These are phyloP conservation scores for Leptodactylus fuscus DNA, from an alignment of 2,113 vertebrate genomes.

Conservation along the genomic window DNA sequence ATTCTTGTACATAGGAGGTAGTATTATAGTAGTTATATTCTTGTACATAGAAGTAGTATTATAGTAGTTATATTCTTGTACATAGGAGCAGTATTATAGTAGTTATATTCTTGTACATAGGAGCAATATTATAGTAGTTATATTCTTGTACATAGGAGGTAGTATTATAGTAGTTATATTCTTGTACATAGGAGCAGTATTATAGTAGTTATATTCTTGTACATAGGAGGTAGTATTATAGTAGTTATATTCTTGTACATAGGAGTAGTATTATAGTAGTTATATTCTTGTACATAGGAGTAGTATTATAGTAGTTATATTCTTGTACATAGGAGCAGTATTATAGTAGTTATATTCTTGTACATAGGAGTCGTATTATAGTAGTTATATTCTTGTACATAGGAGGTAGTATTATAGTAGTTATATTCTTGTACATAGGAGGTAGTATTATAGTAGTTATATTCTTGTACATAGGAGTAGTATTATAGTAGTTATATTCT, in stretches of 20 bases:
- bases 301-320: background rate
- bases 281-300: background rate
- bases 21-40: too few relatives aligned
- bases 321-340: too few relatives aligned
- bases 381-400: background rate
- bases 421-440: background rate
- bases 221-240: background rate
- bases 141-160: background rate
- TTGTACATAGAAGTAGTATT: background rate
- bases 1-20: background rate
- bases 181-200: background rate
- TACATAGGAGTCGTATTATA: background rate
- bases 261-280: background rate
- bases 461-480: background rate
- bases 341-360: background rate
- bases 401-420: background rate
- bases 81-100: conserved; percentile 1
- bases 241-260: too few relatives aligned
- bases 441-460: background rate
- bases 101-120: background rate
- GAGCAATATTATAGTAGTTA: background rate
- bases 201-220: background rate
- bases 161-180: background rate
- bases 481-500: conserved; percentile 1
- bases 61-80: conserved; percentile 5